Conservation (phyloP, 2,797 vertebrate species). For the Gambelia wislizenii region DNA sequence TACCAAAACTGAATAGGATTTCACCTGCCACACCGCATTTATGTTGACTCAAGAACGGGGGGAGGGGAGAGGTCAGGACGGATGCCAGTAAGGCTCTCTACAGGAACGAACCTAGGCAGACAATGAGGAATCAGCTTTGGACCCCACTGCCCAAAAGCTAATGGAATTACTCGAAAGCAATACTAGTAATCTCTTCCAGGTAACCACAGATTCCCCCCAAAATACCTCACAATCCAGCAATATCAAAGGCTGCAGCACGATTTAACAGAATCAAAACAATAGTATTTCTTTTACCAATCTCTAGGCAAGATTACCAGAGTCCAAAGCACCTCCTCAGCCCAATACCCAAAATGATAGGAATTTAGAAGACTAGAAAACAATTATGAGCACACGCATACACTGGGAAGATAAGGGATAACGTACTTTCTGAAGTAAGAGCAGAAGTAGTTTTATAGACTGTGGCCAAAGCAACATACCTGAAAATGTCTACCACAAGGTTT, state of each 20-base stretch:
- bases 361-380: background rate
- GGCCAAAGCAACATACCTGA: background rate
- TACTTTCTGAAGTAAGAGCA: background rate
- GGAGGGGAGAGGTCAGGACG: no score
- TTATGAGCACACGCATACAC: background rate
- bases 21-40: background rate
- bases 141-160: background rate
- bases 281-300: background rate
- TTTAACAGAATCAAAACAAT: background rate
- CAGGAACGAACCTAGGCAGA: background rate
- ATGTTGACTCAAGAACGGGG: background rate
- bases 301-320: background rate
- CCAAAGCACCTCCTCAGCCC: background rate
- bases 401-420: background rate
- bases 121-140: background rate
- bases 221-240: background rate
- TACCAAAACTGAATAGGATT: background rate
- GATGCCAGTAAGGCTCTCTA: background rate
- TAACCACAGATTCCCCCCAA: background rate
- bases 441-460: background rate
- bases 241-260: background rate
- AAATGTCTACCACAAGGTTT: background rate
- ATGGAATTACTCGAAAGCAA: background rate
- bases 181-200: no score
- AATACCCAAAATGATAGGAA: background rate